Evolutionary conservation across 2,113 vertebrate genomes (phyloP).

Genomic region (Strix aluco): DNA sequence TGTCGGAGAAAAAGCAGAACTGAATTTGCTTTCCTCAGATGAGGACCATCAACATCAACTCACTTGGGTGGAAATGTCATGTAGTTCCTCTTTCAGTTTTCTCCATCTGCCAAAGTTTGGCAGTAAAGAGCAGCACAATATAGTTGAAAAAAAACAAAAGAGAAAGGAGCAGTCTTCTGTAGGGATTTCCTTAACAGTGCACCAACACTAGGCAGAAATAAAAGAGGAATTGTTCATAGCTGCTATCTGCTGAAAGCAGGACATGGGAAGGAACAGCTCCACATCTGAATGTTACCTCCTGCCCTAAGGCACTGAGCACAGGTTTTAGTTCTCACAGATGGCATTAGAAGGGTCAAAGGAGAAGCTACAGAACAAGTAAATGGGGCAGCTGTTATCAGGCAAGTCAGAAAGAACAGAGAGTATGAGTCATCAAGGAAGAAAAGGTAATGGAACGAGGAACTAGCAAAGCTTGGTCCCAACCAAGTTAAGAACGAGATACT

Average conservation of each 20-base stretch:
- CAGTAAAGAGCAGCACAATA: neutral
- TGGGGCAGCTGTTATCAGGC: neutral
- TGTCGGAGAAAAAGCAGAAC: neutral
- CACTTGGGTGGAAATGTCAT: neutral
- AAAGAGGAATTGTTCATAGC: neutral
- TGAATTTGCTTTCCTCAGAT: neutral
- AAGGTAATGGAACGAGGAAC: neutral
- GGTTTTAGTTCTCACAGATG: neutral
- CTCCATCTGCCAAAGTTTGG: neutral
- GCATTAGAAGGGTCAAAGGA: neutral
- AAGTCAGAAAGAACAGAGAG: neutral
- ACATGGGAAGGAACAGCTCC: neutral
- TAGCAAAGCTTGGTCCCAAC: neutral
- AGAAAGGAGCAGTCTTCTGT: neutral
- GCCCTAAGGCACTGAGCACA: neutral
- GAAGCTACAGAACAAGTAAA: neutral
- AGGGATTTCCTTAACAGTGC: neutral
- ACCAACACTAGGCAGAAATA: neutral
- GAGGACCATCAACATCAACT: neutral
- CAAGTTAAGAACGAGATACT: neutral
- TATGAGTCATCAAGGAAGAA: neutral
- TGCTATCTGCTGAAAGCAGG: neutral
- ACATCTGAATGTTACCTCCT: neutral
- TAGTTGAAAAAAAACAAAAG: neutral
- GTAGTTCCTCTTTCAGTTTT: neutral